Base-by-base conservation (phyloP, 37 sponge, comb jelly and placozoan species). In the Corticium candelabrum region DNA sequence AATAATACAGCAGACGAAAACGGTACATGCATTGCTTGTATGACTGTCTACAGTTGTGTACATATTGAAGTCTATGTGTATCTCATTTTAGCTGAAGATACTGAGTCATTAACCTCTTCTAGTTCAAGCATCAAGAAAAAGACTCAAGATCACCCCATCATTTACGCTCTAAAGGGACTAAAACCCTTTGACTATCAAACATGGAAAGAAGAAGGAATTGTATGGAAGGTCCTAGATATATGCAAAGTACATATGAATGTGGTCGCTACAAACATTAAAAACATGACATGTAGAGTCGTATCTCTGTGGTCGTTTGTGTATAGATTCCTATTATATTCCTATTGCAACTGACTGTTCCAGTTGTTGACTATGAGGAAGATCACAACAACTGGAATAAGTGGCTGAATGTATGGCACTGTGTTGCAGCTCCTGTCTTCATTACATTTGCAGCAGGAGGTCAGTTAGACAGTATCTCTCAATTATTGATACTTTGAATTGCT, bases 351-450 rank as follows among this genome's bases (percentile, higher is more conserved):
- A 97, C 94, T 7, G 88, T 89, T 1, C 99, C 99, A 38, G 85
- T 94, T 29, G 86, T 97, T 21, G 99, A 97, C 75, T 41, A 72
- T 0, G 89, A 86, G 2, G 90, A 83, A 69, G 87, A 86, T 0
- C 39, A 86, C 33, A 82, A 90, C 72, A 85, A 84, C 81, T 97
- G 99, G 99, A 97, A 91, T 81, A 88, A 87, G 37, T 90, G 96
- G 94, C 83, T 93, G 40, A 91, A 87, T 40, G 84, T 90, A 1
- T 62, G 90, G 31, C 99, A 97, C 41, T 91, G 93, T 75, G 79
- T 89, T 43, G 80, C 82, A 41, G 87, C 83, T 31, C 96, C 96
- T 2, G 41, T 89, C 29, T 84, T 89, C 30, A 62, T 87, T 30
- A n/a, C n/a, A n/a, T n/a, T n/a, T n/a, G n/a, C n/a, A n/a, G n/a